These are phyloP conservation scores for Drosophila kanapiae DNA, from an alignment of 1,140 invertebrate genomes.

Conservation along the genomic window DNA sequence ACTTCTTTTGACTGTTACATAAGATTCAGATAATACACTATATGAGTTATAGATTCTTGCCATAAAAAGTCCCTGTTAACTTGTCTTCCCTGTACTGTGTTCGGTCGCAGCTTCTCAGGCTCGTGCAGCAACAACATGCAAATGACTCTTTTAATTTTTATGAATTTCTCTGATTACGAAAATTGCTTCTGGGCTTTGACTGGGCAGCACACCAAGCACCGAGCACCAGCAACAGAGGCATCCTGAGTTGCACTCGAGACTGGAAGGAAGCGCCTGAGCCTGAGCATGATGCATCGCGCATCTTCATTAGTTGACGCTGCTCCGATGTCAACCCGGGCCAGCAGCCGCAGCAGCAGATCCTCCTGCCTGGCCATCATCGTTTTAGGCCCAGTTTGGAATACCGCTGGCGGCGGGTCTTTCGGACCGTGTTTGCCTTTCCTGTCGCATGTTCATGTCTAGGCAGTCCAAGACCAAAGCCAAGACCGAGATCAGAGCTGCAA, in stretches of 20 bases:
- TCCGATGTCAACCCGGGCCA: constrained; percentile 66
- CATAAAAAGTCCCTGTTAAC: background rate
- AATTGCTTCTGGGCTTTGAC: constrained; percentile 82
- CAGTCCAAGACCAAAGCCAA: constrained; percentile 27
- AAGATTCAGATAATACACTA: background rate
- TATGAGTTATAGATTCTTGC: background rate
- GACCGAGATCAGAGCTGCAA: constrained; percentile 4
- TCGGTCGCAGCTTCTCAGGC: constrained; percentile 9
- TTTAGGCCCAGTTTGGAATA: constrained; percentile 74
- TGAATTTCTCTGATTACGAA: constrained; percentile 84
- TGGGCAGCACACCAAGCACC: constrained; percentile 25
- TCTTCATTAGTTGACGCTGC: constrained; percentile 81
- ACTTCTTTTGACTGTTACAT: background rate
- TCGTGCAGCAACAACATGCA: constrained; percentile 69
- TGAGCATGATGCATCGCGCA: constrained; percentile 82
- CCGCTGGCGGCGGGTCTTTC: constrained; percentile 58
- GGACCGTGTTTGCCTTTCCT: constrained; percentile 75
- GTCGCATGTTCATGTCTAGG: constrained; percentile 72
- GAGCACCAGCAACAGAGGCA: constrained; percentile 2
- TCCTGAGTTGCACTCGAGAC: constrained; percentile 24
- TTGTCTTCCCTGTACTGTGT: constrained; percentile 20
- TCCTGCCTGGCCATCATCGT: constrained; percentile 63
- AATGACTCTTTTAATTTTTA: constrained; percentile 84
- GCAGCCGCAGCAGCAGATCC: background rate
- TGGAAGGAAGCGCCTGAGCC: constrained; percentile 41